These are phyloP conservation scores for Arctia plantaginis DNA, from an alignment of 2,888 invertebrate genomes.

Conservation along the genomic window DNA sequence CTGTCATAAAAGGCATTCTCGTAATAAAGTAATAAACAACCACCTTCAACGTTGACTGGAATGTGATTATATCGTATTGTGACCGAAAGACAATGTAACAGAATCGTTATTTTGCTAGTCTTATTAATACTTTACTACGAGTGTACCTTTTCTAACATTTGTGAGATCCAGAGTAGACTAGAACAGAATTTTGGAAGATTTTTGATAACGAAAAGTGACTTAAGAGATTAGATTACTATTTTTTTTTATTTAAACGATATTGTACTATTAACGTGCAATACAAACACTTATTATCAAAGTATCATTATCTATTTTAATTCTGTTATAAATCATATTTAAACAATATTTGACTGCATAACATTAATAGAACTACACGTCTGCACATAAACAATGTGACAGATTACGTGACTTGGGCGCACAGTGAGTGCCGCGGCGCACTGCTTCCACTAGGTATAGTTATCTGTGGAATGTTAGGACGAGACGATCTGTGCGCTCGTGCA, in stretches of 20 bases:
- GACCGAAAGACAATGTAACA: too few relatives aligned
- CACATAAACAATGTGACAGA: neutral
- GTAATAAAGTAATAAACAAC: too few relatives aligned
- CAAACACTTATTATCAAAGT: neutral
- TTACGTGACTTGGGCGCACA: constrained; percentile 12
- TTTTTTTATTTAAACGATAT: neutral
- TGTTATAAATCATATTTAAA: neutral
- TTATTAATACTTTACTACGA: too few relatives aligned
- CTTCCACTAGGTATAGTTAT: constrained; percentile 17
- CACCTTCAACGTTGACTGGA: too few relatives aligned
- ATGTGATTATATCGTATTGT: too few relatives aligned
- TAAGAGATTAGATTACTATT: too few relatives aligned
- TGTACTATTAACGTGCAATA: neutral
- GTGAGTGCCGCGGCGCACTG: neutral
- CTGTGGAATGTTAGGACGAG: constrained; percentile 36
- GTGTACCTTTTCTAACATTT: too few relatives aligned
- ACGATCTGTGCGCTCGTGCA: constrained; percentile 6
- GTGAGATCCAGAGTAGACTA: too few relatives aligned
- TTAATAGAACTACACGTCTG: neutral
- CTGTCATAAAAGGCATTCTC: too few relatives aligned
- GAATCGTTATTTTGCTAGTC: too few relatives aligned
- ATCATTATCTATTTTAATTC: neutral
- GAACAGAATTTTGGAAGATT: too few relatives aligned
- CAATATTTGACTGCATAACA: neutral
- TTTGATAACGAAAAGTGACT: too few relatives aligned